Evolutionary conservation across 2,888 invertebrate genomes (phyloP), one percentile per base, ranked within the genome.

Genomic region (Emesis russula): DNA sequence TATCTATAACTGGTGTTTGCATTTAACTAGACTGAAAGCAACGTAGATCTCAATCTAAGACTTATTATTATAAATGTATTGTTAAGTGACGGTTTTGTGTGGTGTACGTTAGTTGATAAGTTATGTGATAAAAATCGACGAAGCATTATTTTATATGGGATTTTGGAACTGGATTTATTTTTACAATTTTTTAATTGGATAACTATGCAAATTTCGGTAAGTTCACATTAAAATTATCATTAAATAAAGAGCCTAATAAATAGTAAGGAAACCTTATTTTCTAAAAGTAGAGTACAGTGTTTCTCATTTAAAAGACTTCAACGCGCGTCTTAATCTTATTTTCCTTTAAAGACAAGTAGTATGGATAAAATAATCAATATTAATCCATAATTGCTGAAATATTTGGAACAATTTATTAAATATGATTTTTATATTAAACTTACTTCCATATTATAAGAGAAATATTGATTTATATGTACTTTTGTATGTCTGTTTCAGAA

Each of bases 21-120:
- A 66, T 66, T 97, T 78, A 58, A 48, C 71, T 80, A 97, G 98
- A 98, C 98, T 98, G 98, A 98, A 97, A 96, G 98, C 96, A 98
- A 98, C 98, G 94, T 97, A 97, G 98, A 98, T 98, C 98, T 98
- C 98, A 98, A 97, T 95, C 97, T 96, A 98, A 98, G 98, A 98
- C 98, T 98, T 97, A 97, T 95, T 97, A 94, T 97, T 97, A 96
- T 96, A 95, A 95, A 96, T 58, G 5, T 96, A 96, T 95, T 96
- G 96, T 97, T 98, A 97, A 98, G 98, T 98, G 98, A 97, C 97
- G 95, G 96, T 97, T 97, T 90, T 96, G 97, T 98, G 98, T 96
- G 96, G 97, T 97, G 98, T 97, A 97, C 68, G 97, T 96, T 97
- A 91, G 85, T 96, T 97, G 96, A 96, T 97, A 94, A 94, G 93